Percentiles rank a stretch among this genome's conserved stretches.
phyloP scores from a whole-genome alignment of 1,140 invertebrate species.

The Hermetia illucens region DNA sequence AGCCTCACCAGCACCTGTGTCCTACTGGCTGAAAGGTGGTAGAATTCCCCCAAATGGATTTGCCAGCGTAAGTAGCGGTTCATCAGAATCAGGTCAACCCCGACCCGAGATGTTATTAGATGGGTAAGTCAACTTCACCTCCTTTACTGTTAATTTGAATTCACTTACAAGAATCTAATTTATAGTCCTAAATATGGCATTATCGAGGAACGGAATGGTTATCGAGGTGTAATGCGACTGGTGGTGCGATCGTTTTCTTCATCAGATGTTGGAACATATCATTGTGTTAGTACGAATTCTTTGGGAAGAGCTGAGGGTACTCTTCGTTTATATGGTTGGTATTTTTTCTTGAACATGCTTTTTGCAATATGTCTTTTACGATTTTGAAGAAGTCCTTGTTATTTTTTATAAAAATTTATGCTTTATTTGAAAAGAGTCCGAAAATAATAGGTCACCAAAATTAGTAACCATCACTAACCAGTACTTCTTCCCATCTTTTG shows the following conservation, averaged over 20 bases:
- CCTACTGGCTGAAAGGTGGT: constrained; percentile 68
- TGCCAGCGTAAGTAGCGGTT: constrained; percentile 19
- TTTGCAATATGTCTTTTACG: constrained; percentile 8
- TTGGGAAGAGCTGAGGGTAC: constrained; percentile 73
- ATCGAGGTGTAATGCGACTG: constrained; percentile 73
- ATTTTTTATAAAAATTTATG: constrained; percentile 1
- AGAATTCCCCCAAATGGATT: constrained; percentile 27
- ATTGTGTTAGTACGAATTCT: constrained; percentile 80
- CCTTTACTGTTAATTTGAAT: not conserved
- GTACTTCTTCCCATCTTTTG: too few species aligned
- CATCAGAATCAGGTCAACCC: constrained; percentile 26
- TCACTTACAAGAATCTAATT: constrained; percentile 9
- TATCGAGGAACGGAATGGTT: constrained; percentile 58
- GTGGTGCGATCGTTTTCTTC: constrained; percentile 62
- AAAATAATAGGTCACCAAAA: too few species aligned
- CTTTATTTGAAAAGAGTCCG: not conserved
- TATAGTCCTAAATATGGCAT: constrained; percentile 68
- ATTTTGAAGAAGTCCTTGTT: not conserved
- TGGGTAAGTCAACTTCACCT: constrained; percentile 41
- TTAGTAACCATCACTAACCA: too few species aligned
- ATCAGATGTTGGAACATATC: constrained; percentile 75
- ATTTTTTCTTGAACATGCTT: constrained; percentile 6
- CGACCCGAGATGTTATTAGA: constrained; percentile 56
- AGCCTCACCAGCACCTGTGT: constrained; percentile 68
- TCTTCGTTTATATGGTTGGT: constrained; percentile 73